Base-by-base conservation (phyloP, 2,888 invertebrate genomes). In the Drosophila mimetica region DNA sequence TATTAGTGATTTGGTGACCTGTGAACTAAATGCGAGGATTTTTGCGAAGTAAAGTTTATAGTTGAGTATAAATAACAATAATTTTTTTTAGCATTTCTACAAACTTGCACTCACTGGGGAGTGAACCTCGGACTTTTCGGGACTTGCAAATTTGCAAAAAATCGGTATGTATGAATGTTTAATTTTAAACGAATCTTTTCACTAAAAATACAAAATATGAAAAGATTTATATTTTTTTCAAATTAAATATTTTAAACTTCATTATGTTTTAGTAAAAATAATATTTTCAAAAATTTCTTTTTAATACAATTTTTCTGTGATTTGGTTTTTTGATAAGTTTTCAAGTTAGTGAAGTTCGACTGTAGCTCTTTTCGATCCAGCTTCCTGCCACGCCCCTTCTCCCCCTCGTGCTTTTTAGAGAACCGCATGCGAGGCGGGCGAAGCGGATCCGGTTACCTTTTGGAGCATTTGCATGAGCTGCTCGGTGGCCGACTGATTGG, bases 391-490 rank as follows among this genome's bases (percentile, higher is more conserved):
- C 9, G 34, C 13, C 42, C 46, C 37, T 39, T 11, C 2, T 8
- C 2, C 30, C 30, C 34, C 37, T 20, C 6, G 4, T 13, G 9
- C 4, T 4, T 22, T 50, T 65, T 74, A 85, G 46, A 85, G 69
- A 61, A 77, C 74, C 61, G 81, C 73, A 59, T 70, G 65, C 28
- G 86, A 71, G 53, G 82, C 88, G 53, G 89, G 75, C 57, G 80
- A 76, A 48, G 53, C 67, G 32, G 69, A 70, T 65, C 84, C 86
- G 67, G 91, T 90, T 55, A 90, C 90, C 80, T 90, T 91, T 48
- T 90, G 90, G 71, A 91, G 79, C 90, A 91, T 90, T 80, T 90
- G 91, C 87, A 91, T 88, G 41, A 91, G 86, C 65, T 91, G 91
- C 76, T 91, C 90, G 75, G 91, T 91, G 60, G 91, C 91, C 66